phyloP scores from a whole-genome alignment of 2,113 vertebrate species.

The Chinchilla lanigera region DNA sequence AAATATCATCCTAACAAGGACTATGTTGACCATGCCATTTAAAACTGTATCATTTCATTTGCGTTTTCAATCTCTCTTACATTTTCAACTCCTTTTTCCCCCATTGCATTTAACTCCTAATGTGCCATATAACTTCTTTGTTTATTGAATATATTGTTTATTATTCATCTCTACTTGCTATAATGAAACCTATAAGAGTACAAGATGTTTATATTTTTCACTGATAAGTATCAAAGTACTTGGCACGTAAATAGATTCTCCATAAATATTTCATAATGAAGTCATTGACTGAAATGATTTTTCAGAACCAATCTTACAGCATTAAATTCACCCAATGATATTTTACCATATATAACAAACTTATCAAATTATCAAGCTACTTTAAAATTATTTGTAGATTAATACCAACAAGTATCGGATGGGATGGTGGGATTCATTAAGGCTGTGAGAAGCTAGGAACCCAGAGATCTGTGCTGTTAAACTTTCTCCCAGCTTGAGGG shows the following conservation, averaged over 20 bases:
- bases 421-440: neutral
- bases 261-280: conserved; percentile 28
- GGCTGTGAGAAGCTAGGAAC: neutral
- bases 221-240: neutral
- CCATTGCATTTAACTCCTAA: neutral
- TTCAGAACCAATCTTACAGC: conserved; percentile 3
- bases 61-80: neutral
- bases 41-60: conserved; percentile 31
- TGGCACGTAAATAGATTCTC: neutral
- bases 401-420: neutral
- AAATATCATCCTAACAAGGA: neutral
- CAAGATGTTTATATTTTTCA: neutral
- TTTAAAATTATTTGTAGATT: neutral
- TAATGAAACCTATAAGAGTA: neutral
- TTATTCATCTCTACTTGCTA: neutral
- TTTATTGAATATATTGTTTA: conserved; percentile 18
- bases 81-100: neutral
- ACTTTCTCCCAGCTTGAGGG: neutral
- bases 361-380: neutral
- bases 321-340: conserved; percentile 17
- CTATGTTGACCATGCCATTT: neutral
- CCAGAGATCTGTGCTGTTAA: neutral
- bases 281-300: neutral
- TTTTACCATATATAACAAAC: neutral
- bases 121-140: conserved; percentile 14